Evolutionary conservation across 2,888 invertebrate species (phyloP), one percentile per base, ranked within the genome.

Genomic region (Drosophila anomalipes): DNA sequence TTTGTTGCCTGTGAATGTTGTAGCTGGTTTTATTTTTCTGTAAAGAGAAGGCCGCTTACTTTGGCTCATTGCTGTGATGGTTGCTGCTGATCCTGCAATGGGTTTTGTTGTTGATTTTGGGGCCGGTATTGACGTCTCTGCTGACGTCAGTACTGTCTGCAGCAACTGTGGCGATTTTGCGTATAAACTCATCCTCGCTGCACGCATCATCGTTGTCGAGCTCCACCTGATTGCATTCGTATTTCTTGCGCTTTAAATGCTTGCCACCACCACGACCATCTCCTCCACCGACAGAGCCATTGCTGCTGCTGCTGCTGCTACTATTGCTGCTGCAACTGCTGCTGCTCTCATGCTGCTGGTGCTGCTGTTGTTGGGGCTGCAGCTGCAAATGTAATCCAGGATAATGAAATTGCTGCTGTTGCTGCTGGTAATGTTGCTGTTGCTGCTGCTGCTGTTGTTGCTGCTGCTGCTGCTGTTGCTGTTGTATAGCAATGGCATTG

Each of bases 201-300:
- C 93, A 93, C 62, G 93, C 93, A 88, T 93, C 93, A 71, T 93
- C 93, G 73, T 92, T 93, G 82, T 93, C 93, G 70, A 93, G 83
- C 65, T 93, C 92, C 60, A 93, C 91, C 56, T 86, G 85, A 26
- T 90, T 90, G 74, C 70, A 86, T 74, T 92, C 92, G 52, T 93
- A 84, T 78, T 91, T 91, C 70, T 87, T 91, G 44, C 93, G 91
- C 62, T 93, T 93, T 22, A 90, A 81, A 26, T 82, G 67, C 66
- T 86, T 86, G 28, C 86, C 88, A 14, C 86, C 83, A 6, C 81
- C 77, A 35, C 78, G 81, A 60, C 57, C 79, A 16, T 22, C 57
- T 19, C 44, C 69, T 52, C 44, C 73, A 30, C 44, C 67, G 10
- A 6, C 19, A 22, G 35, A 87, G n/a, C 86, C 76, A 16, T 35